Percentiles rank a stretch among this genome's conserved stretches.
Conservation (phyloP, 2,113 vertebrate genomes). For the Chlamydotis undulata region DNA sequence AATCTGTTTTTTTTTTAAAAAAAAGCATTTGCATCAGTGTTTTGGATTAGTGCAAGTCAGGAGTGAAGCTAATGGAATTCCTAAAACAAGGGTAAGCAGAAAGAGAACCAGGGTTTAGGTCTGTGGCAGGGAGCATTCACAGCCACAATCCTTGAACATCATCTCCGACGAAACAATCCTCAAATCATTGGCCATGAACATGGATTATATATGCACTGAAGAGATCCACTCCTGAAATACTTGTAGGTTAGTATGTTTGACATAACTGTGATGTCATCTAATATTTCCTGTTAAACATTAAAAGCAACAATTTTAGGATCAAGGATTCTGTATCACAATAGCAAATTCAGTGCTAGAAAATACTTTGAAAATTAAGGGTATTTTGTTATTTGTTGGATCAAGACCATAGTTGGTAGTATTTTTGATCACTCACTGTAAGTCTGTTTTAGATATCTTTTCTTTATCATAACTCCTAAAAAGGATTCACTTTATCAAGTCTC, state of each 20-base stretch:
- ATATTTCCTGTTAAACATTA: background rate
- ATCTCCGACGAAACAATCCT: background rate
- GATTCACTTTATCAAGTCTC: background rate
- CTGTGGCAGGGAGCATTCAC: accelerated
- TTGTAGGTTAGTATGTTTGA: background rate
- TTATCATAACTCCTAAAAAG: background rate
- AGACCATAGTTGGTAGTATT: background rate
- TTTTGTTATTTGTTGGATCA: background rate
- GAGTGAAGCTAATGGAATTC: background rate
- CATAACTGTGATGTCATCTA: background rate
- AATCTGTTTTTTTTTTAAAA: background rate
- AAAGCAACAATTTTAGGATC: background rate
- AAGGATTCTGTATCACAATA: background rate
- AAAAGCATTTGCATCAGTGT: background rate
- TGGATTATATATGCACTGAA: background rate
- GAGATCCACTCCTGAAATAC: background rate
- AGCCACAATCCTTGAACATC: background rate
- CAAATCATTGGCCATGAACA: background rate
- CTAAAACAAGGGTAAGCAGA: background rate
- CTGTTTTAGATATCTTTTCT: background rate
- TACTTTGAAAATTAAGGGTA: background rate
- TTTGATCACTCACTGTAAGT: background rate
- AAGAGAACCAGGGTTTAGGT: background rate
- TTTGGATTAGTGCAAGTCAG: background rate
- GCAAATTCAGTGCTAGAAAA: background rate